These are phyloP conservation scores for Tipula vernalis DNA, from an alignment of 2,888 invertebrate genomes.

Conservation along the genomic window DNA sequence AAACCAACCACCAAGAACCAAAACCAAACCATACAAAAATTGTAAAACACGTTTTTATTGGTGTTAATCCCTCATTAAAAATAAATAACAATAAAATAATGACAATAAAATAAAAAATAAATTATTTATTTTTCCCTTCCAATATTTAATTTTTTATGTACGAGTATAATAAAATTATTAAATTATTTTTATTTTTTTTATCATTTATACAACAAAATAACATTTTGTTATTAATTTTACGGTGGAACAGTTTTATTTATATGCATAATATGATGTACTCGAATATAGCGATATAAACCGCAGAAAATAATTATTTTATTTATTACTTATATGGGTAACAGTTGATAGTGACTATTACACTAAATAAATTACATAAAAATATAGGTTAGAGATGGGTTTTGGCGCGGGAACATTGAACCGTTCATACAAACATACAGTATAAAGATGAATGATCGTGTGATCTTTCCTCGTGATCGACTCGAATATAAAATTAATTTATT, in stretches of 20 bases:
- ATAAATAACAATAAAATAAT: neutral
- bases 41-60: neutral
- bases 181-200: neutral
- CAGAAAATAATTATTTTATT: neutral
- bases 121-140: constrained; percentile 4
- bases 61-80: neutral
- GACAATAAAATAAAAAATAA: neutral
- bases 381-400: neutral
- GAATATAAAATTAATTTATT: neutral
- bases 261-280: neutral
- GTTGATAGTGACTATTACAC: neutral
- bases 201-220: constrained; percentile 4
- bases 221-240: neutral
- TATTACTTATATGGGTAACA: neutral
- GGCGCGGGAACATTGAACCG: neutral
- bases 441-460: neutral
- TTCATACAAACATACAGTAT: neutral
- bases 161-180: neutral
- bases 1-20: neutral
- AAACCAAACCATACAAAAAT: neutral
- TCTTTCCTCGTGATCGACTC: neutral
- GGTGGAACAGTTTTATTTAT: neutral
- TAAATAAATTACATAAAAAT: neutral
- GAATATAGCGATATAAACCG: neutral
- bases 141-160: neutral